Evolutionary conservation across 1,140 invertebrate species (phyloP).

Genomic region (Drosophila tsacasi): DNA sequence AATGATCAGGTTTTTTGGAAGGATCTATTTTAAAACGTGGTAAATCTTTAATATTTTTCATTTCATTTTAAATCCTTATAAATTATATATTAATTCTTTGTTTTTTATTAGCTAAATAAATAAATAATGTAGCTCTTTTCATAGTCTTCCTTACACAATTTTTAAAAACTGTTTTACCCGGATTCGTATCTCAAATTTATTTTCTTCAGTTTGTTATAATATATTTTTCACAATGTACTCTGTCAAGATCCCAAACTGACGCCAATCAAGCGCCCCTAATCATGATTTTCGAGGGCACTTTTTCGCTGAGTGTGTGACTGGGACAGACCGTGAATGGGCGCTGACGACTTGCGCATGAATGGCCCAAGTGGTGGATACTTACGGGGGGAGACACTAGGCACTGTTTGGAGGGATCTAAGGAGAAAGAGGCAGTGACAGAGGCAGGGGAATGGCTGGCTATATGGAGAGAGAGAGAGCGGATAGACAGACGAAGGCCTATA

Average conservation of each 20-base stretch:
- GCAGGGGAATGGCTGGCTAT: conserved; percentile 26
- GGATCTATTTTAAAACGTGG: background rate
- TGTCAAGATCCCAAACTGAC: conserved; percentile 9
- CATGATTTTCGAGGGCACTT: conserved; percentile 21
- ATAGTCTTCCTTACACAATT: background rate
- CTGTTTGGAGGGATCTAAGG: conserved; percentile 13
- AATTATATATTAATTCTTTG: background rate
- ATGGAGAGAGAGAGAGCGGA: conserved; percentile 30
- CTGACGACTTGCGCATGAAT: conserved; percentile 81
- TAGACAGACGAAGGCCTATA: conserved; percentile 78
- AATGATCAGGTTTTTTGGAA: background rate
- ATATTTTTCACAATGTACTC: conserved; percentile 16
- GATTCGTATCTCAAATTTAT: background rate
- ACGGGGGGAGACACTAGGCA: background rate
- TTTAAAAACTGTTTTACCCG: background rate
- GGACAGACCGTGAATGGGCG: conserved; percentile 70
- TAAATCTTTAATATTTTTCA: too few species aligned
- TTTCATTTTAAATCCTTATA: too few species aligned
- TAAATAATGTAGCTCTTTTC: background rate
- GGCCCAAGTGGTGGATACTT: conserved; percentile 65
- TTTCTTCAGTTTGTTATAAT: background rate
- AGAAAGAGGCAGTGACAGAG: background rate
- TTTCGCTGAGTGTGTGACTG: conserved; percentile 40
- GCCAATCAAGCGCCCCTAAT: conserved; percentile 21
- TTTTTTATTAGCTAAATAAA: background rate